Percentiles rank a stretch among this genome's conserved stretches.
Conservation (phyloP, 2,113 vertebrate genomes). For the Oenanthe oenanthe region DNA sequence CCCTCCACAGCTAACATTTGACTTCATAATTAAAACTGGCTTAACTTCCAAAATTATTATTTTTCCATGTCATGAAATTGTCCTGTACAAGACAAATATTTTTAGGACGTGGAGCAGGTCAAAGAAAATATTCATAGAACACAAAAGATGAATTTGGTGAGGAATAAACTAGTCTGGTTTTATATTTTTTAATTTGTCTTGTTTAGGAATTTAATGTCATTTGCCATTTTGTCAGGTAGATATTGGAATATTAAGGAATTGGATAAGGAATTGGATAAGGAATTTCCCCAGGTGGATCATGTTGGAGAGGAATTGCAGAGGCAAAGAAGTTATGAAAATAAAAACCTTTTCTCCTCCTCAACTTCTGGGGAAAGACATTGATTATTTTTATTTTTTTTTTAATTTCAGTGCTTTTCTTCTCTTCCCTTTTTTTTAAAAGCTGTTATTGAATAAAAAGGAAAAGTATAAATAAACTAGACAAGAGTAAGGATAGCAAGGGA, state of each 20-base stretch:
- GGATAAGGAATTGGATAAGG: neutral
- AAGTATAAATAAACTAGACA: neutral
- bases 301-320: neutral
- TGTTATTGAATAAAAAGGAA: neutral
- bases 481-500: neutral
- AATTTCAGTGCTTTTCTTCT: neutral
- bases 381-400: neutral
- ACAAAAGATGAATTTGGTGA: neutral
- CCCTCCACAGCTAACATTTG: neutral
- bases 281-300: neutral
- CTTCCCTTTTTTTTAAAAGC: neutral
- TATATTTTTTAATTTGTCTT: neutral
- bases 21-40: neutral
- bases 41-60: neutral
- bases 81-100: neutral
- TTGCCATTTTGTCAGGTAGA: neutral
- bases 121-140: neutral
- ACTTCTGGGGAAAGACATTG: neutral
- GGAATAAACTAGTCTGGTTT: neutral
- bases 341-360: neutral
- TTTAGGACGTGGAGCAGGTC: neutral
- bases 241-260: neutral
- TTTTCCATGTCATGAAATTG: neutral
- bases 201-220: neutral
- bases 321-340: neutral